Percentiles rank a stretch among this genome's conserved stretches.
Evolutionary conservation across 64 coral and sea anemone species (phyloP).

Genomic region (Montipora sp.): DNA sequence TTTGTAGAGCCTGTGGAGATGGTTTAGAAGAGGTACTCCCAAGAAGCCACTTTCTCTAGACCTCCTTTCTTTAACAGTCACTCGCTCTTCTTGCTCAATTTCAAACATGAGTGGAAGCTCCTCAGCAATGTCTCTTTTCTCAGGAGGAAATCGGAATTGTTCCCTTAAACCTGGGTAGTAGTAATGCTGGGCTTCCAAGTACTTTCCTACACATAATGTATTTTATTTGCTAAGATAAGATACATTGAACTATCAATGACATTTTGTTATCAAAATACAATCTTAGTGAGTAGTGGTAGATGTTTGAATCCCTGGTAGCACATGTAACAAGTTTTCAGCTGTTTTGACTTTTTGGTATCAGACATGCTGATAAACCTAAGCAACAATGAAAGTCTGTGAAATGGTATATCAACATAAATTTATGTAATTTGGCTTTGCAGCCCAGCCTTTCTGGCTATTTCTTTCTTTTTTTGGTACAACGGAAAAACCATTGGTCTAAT

Average conservation of each 20-base stretch:
- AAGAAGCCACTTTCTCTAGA: constrained; percentile 51
- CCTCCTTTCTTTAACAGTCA: constrained; percentile 6
- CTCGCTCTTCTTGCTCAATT: constrained; percentile 54
- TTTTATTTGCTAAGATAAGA: not conserved
- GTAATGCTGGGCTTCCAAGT: constrained; percentile 49
- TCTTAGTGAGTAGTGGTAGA: not conserved
- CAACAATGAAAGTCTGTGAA: not conserved
- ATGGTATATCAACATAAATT: constrained; percentile 12
- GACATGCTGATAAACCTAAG: constrained; percentile 5
- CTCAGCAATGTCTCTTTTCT: constrained; percentile 23
- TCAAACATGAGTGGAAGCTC: constrained; percentile 38
- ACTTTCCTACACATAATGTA: constrained; percentile 6
- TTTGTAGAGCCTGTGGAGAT: constrained; percentile 32
- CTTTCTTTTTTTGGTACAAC: constrained; percentile 2
- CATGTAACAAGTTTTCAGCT: not conserved
- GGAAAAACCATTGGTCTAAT: not conserved
- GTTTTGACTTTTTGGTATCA: not conserved
- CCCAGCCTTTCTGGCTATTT: constrained; percentile 1
- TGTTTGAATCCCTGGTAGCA: constrained; percentile 10
- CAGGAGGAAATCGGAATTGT: constrained; percentile 31
- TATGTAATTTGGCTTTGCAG: constrained; percentile 7
- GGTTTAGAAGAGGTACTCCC: constrained; percentile 32
- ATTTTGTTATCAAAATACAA: constrained; percentile 11
- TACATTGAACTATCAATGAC: not conserved
- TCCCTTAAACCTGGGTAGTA: constrained; percentile 44